Evolutionary conservation across 53 echinoderm and acorn worm genomes (phyloP).

Genomic region (Crossaster papposus): DNA sequence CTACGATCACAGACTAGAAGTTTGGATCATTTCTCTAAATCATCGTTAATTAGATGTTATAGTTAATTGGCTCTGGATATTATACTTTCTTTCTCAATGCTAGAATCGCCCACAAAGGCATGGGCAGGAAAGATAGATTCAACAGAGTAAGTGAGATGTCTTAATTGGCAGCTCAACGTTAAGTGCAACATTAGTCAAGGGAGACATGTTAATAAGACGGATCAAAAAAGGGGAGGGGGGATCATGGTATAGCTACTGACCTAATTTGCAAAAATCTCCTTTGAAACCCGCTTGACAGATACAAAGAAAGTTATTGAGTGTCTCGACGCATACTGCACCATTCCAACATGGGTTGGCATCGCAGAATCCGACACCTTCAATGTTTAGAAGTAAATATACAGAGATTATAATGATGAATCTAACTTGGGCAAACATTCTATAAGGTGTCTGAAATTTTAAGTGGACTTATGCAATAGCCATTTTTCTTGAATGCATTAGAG

Average conservation of each 20-base stretch:
- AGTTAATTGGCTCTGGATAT: too few relatives aligned
- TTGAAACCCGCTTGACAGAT: slow-evolving; percentile 26
- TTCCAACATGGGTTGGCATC: slow-evolving; percentile 67
- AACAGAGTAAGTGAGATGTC: not conserved
- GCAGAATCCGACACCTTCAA: slow-evolving; percentile 56
- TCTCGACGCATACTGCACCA: slow-evolving; percentile 56
- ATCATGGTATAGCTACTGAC: slow-evolving; percentile 16
- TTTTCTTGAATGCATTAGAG: too few relatives aligned
- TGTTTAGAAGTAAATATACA: slow-evolving; percentile 3
- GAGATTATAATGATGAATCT: not conserved
- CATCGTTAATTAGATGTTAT: too few relatives aligned
- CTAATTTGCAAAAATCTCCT: slow-evolving; percentile 58
- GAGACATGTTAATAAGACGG: not conserved
- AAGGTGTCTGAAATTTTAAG: not conserved
- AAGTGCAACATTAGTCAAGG: too few relatives aligned
- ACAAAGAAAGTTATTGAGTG: slow-evolving; percentile 45
- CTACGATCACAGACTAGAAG: too few relatives aligned
- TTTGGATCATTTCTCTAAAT: too few relatives aligned
- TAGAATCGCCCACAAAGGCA: too few relatives aligned
- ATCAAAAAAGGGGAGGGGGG: not conserved
- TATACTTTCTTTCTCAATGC: too few relatives aligned
- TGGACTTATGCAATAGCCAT: too few relatives aligned
- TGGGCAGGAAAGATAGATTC: not conserved
- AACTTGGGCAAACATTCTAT: not conserved
- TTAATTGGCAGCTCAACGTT: too few relatives aligned